These are phyloP conservation scores for Chauna torquata DNA, from an alignment of 2,113 vertebrate species.

Conservation along the genomic window DNA sequence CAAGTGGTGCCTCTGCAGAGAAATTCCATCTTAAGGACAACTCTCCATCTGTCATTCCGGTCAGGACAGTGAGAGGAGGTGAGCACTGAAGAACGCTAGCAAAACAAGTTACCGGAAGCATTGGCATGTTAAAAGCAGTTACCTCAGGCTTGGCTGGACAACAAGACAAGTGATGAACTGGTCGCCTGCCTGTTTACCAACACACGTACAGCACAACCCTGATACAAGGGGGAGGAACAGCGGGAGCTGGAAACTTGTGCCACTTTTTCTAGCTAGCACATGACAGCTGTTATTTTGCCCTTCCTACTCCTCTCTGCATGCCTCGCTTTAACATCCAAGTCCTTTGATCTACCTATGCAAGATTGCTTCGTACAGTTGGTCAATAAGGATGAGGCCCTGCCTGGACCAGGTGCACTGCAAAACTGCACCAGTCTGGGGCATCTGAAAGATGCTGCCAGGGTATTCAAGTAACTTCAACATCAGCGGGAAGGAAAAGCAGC, in stretches of 20 bases:
- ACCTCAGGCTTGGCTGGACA: not conserved
- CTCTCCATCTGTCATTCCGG: not conserved
- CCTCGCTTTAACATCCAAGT: not conserved
- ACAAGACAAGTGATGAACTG: not conserved
- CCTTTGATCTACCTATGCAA: not conserved
- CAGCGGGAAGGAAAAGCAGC: not conserved
- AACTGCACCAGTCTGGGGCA: not conserved
- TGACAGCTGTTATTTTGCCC: not conserved
- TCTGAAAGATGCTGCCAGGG: too few relatives aligned
- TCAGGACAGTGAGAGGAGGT: accelerated
- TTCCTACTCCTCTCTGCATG: not conserved
- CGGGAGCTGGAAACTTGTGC: not conserved
- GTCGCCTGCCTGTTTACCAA: not conserved
- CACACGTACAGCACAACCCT: not conserved
- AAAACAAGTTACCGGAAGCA: not conserved
- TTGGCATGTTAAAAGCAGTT: not conserved
- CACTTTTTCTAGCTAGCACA: not conserved
- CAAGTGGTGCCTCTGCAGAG: not conserved
- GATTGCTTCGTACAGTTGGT: not conserved
- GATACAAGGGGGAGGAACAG: not conserved
- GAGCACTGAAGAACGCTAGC: not conserved
- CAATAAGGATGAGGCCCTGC: not conserved
- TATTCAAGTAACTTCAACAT: not conserved
- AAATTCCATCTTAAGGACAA: not conserved
- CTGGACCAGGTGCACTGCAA: accelerated